These are phyloP conservation scores for Gisinianus flammeolus DNA, from an alignment of 2,888 invertebrate species.

Conservation along the genomic window DNA sequence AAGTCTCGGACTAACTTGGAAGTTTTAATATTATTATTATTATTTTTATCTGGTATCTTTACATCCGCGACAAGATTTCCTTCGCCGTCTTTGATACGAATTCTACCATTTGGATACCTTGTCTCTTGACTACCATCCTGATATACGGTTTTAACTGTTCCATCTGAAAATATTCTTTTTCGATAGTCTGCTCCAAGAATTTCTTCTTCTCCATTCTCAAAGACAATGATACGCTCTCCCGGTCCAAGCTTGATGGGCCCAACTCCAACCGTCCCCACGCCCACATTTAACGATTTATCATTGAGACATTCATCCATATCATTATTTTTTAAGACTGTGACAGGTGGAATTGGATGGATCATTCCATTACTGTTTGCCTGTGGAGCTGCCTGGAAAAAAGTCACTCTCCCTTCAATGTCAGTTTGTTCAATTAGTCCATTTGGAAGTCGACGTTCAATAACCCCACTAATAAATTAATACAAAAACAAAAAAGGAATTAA, in stretches of 20 bases:
- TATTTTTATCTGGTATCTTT: not conserved
- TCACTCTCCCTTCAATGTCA: conserved; percentile 78
- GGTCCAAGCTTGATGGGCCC: conserved; percentile 6
- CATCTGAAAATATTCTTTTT: conserved; percentile 91
- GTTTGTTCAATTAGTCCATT: conserved; percentile 80
- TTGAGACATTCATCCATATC: not conserved
- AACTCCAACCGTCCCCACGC: not conserved
- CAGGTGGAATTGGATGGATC: conserved; percentile 62
- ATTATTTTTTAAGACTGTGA: conserved; percentile 45
- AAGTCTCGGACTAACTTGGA: not conserved
- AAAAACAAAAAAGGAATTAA: not conserved
- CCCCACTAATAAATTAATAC: conserved; percentile 71
- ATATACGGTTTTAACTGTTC: conserved; percentile 86
- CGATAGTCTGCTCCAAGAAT: conserved; percentile 82
- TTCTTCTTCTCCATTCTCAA: conserved; percentile 88
- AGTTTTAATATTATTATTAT: not conserved
- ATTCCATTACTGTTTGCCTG: not conserved
- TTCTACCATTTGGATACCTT: conserved; percentile 83
- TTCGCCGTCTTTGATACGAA: conserved; percentile 82
- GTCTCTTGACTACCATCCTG: conserved; percentile 87
- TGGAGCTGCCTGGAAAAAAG: conserved; percentile 73
- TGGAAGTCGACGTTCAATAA: conserved; percentile 79
- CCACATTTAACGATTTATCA: not conserved
- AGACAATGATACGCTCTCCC: conserved; percentile 77
- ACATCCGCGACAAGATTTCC: conserved; percentile 82